Base-by-base conservation (phyloP, 23 tunicate genomes). In the Styela plicata region DNA sequence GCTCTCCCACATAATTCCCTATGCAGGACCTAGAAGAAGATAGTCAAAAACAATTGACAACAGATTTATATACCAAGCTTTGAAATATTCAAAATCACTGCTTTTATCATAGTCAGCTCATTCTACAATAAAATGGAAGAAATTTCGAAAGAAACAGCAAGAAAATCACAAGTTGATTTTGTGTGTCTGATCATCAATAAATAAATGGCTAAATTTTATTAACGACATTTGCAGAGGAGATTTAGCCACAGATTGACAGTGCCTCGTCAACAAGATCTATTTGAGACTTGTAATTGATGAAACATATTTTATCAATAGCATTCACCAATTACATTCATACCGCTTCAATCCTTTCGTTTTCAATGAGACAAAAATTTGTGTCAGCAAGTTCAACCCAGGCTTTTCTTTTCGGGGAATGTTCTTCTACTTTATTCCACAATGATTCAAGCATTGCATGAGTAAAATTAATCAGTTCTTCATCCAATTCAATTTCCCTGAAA, bases 301-400 rank as follows among this genome's bases (percentile, higher is more conserved):
- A n/a, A n/a, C n/a, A n/a, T n/a, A n/a, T n/a, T 21, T 62, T 62
- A 62, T 62, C 22, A 21, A 62, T 62, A 21, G n/a, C 65, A 62
- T 0, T 62, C 65, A 62, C n/a, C 22, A 23, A n/a, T n/a, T n/a
- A n/a, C 31, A 78, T 10, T 26, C 86, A 23, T 74, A 91, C 97
- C 37, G 90, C 82, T 77, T 86, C 87, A 25, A 82, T 61, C 69
- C 97, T 69, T 74, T 91, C 97, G 78, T 86, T 85, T 78, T 91
- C 97, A 25, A 83, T 83, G 57, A 83, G 83, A 34, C 76, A 74
- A 16, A 85, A 91, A 85, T 82, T 69, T 2, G 52, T 79, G 36
- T 83, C 79, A 31, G 97, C 86, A 62, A 70, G 63, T 62, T 86
- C 76, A 37, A 91, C 86, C 86, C 83, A 91, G 28, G 83, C 73